Evolutionary conservation across 2,888 invertebrate genomes (phyloP), one percentile per base, ranked within the genome.

Genomic region (Pteria penguin): DNA sequence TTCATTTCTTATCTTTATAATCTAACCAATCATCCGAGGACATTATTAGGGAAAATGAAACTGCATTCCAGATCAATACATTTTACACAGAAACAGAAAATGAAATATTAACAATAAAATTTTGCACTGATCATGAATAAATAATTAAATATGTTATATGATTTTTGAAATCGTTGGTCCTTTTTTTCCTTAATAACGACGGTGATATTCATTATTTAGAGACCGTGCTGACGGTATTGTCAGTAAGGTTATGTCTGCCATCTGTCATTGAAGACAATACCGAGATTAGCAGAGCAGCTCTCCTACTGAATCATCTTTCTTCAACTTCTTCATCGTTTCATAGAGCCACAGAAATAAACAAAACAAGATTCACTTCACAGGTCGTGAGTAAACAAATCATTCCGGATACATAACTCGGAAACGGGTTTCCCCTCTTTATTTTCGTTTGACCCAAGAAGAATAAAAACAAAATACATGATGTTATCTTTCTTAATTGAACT

Each of bases 131-230:
- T n/a, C n/a, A 57, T 68, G 22, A 68, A 68, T 68, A 68, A 68
- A 68, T 27, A 33, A 68, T 68, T 52, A 55, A 57, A 55, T 26
- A 32, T 55, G 55, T 29, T 57, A 57, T 26, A 31, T 31, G 32
- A 57, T 68, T 31, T 68, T 68, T 32, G 8, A 14, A 45, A 45
- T 18, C 55, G 57, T 45, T 65, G 36, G 24, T 36, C 45, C 27
- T 45, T 45, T 32, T 24, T 33, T 68, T 68, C 57, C 57, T 68
- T 67, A n/a, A 55, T 66, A 57, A 57, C 68, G 52, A 68, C 57
- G 57, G n/a, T 26, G 27, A 18, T 29, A 68, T 68, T 26, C 33
- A 68, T 68, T 68, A 68, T 68, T 68, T 68, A 68, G 52, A 65
- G 68, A 55, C 52, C 32, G 52, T 68, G 68, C 31, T 68, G 52